Conservation (phyloP, 2,113 vertebrate genomes). For the Hippopotamus amphibius region DNA sequence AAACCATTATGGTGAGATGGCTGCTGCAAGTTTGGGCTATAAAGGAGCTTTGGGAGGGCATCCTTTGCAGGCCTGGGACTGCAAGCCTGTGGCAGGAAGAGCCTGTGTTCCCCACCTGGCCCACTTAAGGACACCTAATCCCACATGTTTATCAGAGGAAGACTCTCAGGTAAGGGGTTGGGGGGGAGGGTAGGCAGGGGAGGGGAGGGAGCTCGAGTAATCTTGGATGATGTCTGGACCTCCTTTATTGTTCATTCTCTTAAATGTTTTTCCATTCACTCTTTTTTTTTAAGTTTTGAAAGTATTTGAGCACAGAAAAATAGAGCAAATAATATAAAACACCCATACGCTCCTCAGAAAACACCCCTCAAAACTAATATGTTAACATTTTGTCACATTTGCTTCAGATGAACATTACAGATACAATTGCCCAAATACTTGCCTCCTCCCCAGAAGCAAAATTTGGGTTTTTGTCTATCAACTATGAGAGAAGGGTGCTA, state of each 20-base stretch:
- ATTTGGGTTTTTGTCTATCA: not conserved
- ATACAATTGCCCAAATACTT: not conserved
- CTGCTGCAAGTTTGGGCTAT: not conserved
- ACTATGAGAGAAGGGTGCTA: not conserved
- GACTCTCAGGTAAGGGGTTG: not conserved
- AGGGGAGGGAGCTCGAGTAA: not conserved
- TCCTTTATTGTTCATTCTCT: not conserved
- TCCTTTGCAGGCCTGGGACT: too few relatives aligned
- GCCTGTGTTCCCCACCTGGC: not conserved
- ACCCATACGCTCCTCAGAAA: not conserved
- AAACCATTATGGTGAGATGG: not conserved
- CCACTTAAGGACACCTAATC: not conserved
- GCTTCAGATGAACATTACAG: not conserved
- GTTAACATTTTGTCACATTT: not conserved
- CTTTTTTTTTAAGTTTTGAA: not conserved
- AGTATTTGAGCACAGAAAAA: not conserved
- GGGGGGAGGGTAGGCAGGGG: not conserved
- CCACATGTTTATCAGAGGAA: not conserved
- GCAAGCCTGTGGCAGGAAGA: not conserved
- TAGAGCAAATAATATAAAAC: not conserved
- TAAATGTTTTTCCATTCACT: not conserved
- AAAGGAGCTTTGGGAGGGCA: not conserved
- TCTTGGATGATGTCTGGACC: not conserved
- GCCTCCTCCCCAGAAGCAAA: not conserved
- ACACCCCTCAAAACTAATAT: not conserved